Evolutionary conservation across 2,113 vertebrate species (phyloP), one percentile per base, ranked within the genome.

Genomic region (Sorex araneus): DNA sequence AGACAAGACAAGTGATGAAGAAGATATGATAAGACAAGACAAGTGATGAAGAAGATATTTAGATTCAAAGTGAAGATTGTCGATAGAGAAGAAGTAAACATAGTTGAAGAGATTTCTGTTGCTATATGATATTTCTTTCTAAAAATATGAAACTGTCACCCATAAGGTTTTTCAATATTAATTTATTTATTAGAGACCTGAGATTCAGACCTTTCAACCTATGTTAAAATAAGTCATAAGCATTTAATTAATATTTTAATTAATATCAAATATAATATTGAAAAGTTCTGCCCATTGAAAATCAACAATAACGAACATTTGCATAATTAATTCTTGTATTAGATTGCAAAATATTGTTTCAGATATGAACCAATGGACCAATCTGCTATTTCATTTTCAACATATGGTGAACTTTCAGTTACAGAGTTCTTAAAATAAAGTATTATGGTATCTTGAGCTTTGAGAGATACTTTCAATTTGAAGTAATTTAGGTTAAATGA

Each of bases 31-130:
- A 86, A 94, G 60, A 34, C 40, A 67, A 12, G 8, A 50, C 15
- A 67, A 3, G 47, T 9, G 50, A 54, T 40, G 11, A 54, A 54
- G 11, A 54, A 54, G 16, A 54, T 54, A 11, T 54, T 54, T 54
- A 54, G 11, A 54, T 40, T 60, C 3, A 30, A 84, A 83, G 63
- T 1, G 1, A 80, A 40, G 0, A 73, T 71, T 92, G 79, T 32
- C 32, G 87, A 79, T 36, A 78, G 54, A 8, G 7, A 36, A 87
- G 54, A 64, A 2, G 70, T 34, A 32, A 69, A 43, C 74, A 40
- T 50, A 85, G 77, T 43, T 75, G 36, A 21, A 90, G 92, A 92
- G 34, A 54, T 45, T 64, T 89, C 27, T 13, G 32, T 25, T 36
- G 2, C 82, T 50, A 75, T 34, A 6, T 79, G 32, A 90, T 25